Evolutionary conservation across 2,888 invertebrate genomes (phyloP).

Genomic region (Nyleta sp.): DNA sequence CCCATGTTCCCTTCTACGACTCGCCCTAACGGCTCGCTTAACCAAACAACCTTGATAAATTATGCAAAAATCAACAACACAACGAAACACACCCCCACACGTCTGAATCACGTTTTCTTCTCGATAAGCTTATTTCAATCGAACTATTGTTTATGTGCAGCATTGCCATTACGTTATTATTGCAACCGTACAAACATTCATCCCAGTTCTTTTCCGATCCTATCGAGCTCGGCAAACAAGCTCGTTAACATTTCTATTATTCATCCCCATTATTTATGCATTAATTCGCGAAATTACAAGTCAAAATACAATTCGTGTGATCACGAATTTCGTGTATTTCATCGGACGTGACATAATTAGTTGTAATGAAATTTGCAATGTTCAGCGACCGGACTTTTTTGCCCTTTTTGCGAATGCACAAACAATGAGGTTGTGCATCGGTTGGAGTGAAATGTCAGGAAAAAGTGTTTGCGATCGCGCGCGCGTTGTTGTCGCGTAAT

Average conservation of each 20-base stretch:
- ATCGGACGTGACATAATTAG: neutral
- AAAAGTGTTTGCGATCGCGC: conserved; percentile 10
- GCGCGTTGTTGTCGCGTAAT: conserved; percentile 31
- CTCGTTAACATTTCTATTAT: too few species aligned
- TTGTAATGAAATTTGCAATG: neutral
- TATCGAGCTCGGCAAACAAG: too few species aligned
- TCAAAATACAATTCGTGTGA: neutral
- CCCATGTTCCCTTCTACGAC: conserved; percentile 70
- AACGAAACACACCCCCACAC: conserved; percentile 71
- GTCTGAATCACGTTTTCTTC: conserved; percentile 43
- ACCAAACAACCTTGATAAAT: conserved; percentile 81
- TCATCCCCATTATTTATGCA: neutral
- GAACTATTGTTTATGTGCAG: conserved; percentile 27
- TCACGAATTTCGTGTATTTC: neutral
- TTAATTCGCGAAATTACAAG: neutral
- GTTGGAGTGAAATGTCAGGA: neutral
- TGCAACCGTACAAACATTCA: neutral
- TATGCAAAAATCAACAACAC: conserved; percentile 81
- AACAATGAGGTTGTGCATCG: neutral
- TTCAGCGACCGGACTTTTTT: too few species aligned
- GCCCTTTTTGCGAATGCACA: neutral
- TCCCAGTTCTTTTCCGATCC: neutral
- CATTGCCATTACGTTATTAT: conserved; percentile 2
- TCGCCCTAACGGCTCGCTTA: conserved; percentile 78
- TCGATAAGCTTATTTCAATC: conserved; percentile 20